These are phyloP conservation scores for Archips crataeganus DNA, from an alignment of 2,888 invertebrate genomes.

Conservation along the genomic window DNA sequence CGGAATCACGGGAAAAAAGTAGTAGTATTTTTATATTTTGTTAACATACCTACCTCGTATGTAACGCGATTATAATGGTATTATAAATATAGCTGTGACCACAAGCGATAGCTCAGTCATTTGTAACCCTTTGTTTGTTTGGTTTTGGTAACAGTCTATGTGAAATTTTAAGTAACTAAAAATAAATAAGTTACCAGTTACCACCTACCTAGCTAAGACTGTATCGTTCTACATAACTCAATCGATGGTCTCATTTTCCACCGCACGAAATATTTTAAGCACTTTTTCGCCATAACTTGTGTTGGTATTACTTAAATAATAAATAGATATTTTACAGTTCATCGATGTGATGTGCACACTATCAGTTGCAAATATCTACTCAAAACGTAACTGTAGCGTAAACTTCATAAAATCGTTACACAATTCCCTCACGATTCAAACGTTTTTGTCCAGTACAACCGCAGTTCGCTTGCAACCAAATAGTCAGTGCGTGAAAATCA, in stretches of 20 bases:
- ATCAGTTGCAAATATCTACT: conserved; percentile 2
- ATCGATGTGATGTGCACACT: conserved; percentile 15
- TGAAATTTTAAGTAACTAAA: no score
- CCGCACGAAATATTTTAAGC: background rate
- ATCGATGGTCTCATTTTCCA: background rate
- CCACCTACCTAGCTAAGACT: background rate
- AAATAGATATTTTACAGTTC: background rate
- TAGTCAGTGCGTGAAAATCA: conserved; percentile 16
- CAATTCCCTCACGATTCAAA: conserved; percentile 15
- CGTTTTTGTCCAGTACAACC: background rate
- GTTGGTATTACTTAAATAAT: conserved; percentile 6
- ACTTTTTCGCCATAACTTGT: background rate
- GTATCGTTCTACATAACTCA: background rate
- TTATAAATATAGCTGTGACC: no score
- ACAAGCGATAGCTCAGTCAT: no score
- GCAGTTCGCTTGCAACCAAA: conserved; percentile 7
- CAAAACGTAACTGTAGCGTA: conserved; percentile 22
- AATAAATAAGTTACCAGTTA: background rate
- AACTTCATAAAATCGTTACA: conserved; percentile 26
- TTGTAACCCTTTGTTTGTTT: no score
- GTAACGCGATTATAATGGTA: no score
- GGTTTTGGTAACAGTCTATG: no score
- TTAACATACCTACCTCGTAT: no score
- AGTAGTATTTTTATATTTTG: no score
- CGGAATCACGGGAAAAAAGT: no score